Percentiles rank a stretch among this genome's conserved stretches.
Evolutionary conservation across 2,797 vertebrate genomes (phyloP).

Genomic region (Epinephelus coioides): DNA sequence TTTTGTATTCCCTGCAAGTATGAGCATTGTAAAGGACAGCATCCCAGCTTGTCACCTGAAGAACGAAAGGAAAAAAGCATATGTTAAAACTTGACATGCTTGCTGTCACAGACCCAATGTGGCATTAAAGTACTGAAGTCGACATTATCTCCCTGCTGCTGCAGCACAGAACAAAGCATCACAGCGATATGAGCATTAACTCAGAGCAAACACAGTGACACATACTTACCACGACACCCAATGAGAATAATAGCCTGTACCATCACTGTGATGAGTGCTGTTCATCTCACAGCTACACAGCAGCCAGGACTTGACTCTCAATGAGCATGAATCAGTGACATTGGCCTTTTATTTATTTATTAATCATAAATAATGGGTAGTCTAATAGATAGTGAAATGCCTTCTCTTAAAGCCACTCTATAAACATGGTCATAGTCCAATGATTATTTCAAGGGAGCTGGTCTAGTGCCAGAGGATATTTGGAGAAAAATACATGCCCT

Average conservation of each 20-base stretch:
- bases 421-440: constrained; percentile 69
- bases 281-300: constrained; percentile 26
- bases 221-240: constrained; percentile 29
- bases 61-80: constrained; percentile 66
- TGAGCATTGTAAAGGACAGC: constrained; percentile 69
- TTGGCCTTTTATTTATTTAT: constrained; percentile 60
- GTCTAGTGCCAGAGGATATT: constrained; percentile 65
- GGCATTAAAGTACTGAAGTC: constrained; percentile 76
- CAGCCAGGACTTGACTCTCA: constrained; percentile 32
- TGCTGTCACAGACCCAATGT: constrained; percentile 70
- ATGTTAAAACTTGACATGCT: constrained; percentile 71
- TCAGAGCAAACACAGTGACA: constrained; percentile 61
- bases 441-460: constrained; percentile 63
- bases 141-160: constrained; percentile 76
- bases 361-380: constrained; percentile 57
- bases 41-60: constrained; percentile 74
- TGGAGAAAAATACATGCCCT: constrained; percentile 55
- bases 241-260: constrained; percentile 33
- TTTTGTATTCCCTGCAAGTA: constrained; percentile 56
- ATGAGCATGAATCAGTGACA: constrained; percentile 41
- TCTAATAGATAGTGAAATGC: constrained; percentile 59
- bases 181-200: constrained; percentile 56
- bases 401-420: constrained; percentile 55
- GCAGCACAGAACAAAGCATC: constrained; percentile 57
- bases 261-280: constrained; percentile 28